Base-by-base conservation (phyloP, 2,888 invertebrate genomes). In the Cybosia mesomella region DNA sequence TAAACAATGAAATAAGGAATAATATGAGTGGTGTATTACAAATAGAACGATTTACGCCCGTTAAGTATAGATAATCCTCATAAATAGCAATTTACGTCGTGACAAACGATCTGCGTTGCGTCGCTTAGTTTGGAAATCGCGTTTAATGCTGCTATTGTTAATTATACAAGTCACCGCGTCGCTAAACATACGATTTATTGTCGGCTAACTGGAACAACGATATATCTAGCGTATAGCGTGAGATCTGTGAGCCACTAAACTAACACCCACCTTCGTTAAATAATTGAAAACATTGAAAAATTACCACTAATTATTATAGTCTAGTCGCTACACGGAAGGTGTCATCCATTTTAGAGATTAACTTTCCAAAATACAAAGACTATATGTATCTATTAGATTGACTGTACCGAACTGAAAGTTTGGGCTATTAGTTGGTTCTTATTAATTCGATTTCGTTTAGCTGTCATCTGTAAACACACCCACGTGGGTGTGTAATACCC, bases 121-220 rank as follows among this genome's bases (percentile, higher is more conserved):
- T 85, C 85, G 89, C 89, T 89, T 82, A 89, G 91, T 94, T 94
- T 93, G 92, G 94, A 93, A 95, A 94, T 93, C 92, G 92, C 91
- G 89, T 91, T 91, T 92, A 92, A 92, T 92, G 87, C 92, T 82
- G 82, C 92, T 90, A 93, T 94, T 94, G 94, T 94, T 93, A 92
- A 94, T 94, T 94, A 93, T 91, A 92, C 92, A 90, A 92, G 91
- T 90, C 93, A 90, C 88, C 85, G 89, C 91, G 91, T 89, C 91
- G 92, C 91, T 92, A 91, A 93, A 93, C 92, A 92, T 90, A 92
- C 92, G 90, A 94, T 94, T 93, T 94, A 94, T 93, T 92, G 90
- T 91, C 89, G 88, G 90, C 81, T 87, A 91, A 92, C 89, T 93
- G 85, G 93, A 92, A 92, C 91, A 85, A 80, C 85, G 84, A 89